These are phyloP conservation scores for Heliconius himera DNA, from an alignment of 1,140 invertebrate genomes.

Conservation along the genomic window DNA sequence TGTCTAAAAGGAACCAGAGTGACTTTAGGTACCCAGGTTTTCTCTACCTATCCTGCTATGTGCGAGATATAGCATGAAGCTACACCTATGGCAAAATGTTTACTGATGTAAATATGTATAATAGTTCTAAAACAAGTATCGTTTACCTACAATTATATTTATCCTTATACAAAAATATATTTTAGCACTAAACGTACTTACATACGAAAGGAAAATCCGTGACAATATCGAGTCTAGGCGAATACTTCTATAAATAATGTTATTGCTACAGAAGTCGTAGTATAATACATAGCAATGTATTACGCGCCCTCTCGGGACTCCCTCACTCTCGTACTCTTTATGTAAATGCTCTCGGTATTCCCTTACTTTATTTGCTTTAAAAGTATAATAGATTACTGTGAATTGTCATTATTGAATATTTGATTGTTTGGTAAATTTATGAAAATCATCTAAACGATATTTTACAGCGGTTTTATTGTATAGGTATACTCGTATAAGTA, in stretches of 20 bases:
- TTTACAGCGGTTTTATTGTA: too few relatives aligned
- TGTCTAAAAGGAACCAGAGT: too few relatives aligned
- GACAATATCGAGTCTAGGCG: not conserved
- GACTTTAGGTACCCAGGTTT: too few relatives aligned
- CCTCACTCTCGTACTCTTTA: not conserved
- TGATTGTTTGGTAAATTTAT: not conserved
- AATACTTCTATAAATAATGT: slow-evolving; percentile 2
- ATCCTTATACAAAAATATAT: too few relatives aligned
- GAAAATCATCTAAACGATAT: not conserved
- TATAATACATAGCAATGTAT: slow-evolving; percentile 1
- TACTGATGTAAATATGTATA: too few relatives aligned
- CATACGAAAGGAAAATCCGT: not conserved
- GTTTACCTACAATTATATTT: too few relatives aligned
- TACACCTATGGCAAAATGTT: too few relatives aligned
- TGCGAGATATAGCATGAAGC: too few relatives aligned
- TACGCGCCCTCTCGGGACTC: not conserved
- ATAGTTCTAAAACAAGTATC: too few relatives aligned
- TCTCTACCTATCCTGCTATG: too few relatives aligned
- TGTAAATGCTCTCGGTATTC: not conserved
- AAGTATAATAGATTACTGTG: not conserved
- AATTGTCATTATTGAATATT: not conserved
- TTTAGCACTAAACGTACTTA: not conserved
- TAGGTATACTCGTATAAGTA: too few relatives aligned
- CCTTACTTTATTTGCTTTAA: slow-evolving; percentile 1
- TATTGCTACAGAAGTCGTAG: not conserved